phyloP scores from a whole-genome alignment of 2,113 vertebrate species.

The Condylura cristata region DNA sequence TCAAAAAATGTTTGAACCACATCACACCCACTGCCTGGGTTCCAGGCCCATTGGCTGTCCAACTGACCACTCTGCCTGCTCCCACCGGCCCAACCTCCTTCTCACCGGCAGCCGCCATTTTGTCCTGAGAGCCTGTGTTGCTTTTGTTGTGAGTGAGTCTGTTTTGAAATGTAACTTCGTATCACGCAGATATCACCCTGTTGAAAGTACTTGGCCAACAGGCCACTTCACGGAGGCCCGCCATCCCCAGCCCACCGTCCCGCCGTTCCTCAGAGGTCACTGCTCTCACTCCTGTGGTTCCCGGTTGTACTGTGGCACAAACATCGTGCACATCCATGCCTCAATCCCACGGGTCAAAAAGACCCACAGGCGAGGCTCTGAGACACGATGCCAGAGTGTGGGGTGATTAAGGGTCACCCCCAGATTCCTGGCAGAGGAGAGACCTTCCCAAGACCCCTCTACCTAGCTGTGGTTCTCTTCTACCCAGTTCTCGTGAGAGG shows the following conservation, averaged over 20 bases:
- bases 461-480: rapidly evolving
- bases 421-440: background rate
- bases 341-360: background rate
- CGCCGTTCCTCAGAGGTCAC: rapidly evolving
- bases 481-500: background rate
- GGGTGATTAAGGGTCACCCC: background rate
- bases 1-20: too few species aligned
- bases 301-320: rapidly evolving
- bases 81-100: too few species aligned
- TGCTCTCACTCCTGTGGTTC: background rate
- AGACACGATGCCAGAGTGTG: background rate
- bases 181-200: background rate
- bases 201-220: background rate
- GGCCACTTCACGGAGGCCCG: background rate
- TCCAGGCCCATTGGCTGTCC: too few species aligned
- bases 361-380: background rate
- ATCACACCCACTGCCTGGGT: too few species aligned
- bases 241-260: background rate
- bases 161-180: background rate
- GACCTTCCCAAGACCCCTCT: background rate
- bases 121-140: too few species aligned
- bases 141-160: background rate
- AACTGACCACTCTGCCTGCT: too few species aligned
- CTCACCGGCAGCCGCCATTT: too few species aligned
- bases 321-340: too few species aligned